Evolutionary conservation across 1,140 invertebrate species (phyloP).

Genomic region (Yoshiicerus persimilis): DNA sequence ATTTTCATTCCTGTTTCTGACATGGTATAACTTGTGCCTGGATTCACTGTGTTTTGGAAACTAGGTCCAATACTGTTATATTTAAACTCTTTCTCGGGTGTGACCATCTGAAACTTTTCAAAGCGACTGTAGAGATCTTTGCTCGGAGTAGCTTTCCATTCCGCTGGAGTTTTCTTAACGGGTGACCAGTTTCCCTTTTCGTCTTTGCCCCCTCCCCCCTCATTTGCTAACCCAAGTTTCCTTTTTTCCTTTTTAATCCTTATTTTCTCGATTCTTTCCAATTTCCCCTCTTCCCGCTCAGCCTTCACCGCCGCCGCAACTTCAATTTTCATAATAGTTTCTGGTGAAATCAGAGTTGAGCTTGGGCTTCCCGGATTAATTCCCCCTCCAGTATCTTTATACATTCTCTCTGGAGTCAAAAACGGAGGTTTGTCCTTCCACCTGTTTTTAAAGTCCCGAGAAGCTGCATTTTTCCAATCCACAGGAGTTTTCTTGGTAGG

Average conservation of each 20-base stretch:
- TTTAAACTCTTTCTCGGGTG: background rate
- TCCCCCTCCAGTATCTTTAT: background rate
- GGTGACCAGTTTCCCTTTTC: background rate
- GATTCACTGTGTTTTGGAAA: background rate
- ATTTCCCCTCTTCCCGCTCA: background rate
- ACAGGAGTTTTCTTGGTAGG: background rate
- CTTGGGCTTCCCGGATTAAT: background rate
- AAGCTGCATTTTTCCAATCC: background rate
- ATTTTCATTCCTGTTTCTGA: background rate
- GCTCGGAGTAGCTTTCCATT: background rate
- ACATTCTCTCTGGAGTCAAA: background rate
- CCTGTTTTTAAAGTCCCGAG: background rate
- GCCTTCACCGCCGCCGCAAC: too few relatives aligned
- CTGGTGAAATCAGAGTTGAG: too few relatives aligned
- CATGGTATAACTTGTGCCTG: background rate
- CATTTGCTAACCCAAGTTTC: background rate
- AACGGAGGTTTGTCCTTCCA: background rate
- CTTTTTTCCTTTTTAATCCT: background rate
- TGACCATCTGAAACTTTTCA: background rate
- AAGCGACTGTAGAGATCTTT: background rate
- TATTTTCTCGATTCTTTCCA: background rate
- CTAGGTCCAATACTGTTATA: background rate
- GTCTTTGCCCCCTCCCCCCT: background rate
- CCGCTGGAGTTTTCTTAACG: background rate
- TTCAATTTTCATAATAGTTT: too few relatives aligned